Evolutionary conservation across 1,140 invertebrate species (phyloP).

Genomic region (Cecropterus lyciades): DNA sequence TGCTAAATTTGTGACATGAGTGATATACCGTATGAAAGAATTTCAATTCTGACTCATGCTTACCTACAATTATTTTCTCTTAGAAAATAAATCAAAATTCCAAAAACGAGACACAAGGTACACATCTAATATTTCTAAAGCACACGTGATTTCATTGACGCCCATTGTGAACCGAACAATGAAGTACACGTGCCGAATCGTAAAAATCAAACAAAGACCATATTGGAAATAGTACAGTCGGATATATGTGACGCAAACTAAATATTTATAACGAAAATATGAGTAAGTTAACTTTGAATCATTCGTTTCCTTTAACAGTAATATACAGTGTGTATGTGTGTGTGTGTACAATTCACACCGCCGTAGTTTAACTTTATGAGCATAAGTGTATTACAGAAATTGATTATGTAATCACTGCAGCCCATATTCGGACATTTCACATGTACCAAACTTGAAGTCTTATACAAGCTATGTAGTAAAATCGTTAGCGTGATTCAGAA

Average conservation of each 20-base stretch:
- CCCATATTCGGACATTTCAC: no score
- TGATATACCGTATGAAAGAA: no score
- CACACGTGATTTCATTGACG: constrained; percentile 41
- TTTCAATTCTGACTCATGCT: not conserved
- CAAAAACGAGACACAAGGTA: constrained; percentile 6
- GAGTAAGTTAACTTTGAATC: not conserved
- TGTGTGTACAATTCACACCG: no score
- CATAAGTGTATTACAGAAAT: no score
- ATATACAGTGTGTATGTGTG: no score
- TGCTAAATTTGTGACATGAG: no score
- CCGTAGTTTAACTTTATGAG: no score
- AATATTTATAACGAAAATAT: constrained; percentile 5
- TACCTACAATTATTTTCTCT: not conserved
- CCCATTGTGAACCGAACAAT: constrained; percentile 49
- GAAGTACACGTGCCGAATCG: constrained; percentile 42
- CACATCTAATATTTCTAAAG: constrained; percentile 33
- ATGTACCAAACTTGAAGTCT: no score
- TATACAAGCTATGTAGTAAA: no score
- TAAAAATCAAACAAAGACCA: constrained; percentile 45
- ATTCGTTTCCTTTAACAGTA: no score
- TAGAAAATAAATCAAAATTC: constrained; percentile 10
- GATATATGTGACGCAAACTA: constrained; percentile 10
- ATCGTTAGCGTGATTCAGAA: no score
- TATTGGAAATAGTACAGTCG: constrained; percentile 29
- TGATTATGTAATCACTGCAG: no score